Evolutionary conservation across 2,113 vertebrate species (phyloP), one percentile per base, ranked within the genome.

Genomic region (Amia ocellicauda): DNA sequence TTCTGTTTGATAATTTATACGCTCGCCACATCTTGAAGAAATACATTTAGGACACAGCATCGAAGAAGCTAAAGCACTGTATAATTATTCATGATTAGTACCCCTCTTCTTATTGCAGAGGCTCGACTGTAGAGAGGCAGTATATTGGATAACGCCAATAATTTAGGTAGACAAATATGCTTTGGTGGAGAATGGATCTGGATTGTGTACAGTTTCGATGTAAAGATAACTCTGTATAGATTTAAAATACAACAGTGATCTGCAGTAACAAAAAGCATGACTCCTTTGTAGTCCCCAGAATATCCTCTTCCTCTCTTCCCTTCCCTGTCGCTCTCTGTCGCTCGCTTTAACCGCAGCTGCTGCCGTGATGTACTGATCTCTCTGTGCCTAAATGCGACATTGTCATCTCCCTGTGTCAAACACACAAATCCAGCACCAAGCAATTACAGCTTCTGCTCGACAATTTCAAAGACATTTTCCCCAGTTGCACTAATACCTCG

Each of bases 391-490:
- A 74, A 72, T 67, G 71, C 72, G 70, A 78, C 64, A 57, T 76
- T 77, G 80, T 81, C 79, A 83, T 79, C 83, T 77, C 74, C 63
- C 77, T 69, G 74, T 77, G 75, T 86, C 82, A 83, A 74, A 82
- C 69, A 77, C 74, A 82, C 71, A 85, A 80, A 80, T 78, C 73
- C 76, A 73, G 72, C 68, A 69, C 68, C 64, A 76, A 77, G 82
- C 77, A 85, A 83, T 82, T 80, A 76, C 47, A 70, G 71, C 56
- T 58, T 62, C 50, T 71, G 74, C 72, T 68, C 64, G 51, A 43
- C 50, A 43, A 56, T 56, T 64, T 58, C 64, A 73, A 67, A 36
- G 52, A 78, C 66, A 59, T 28, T 61, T 71, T 65, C 71, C n/a
- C 60, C 63, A 49, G 69, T 23, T 47, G 43, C 53, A 51, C 51